Evolutionary conservation across 1,140 invertebrate species (phyloP), one percentile per base, ranked within the genome.

Genomic region (Berghia stephanieae): DNA sequence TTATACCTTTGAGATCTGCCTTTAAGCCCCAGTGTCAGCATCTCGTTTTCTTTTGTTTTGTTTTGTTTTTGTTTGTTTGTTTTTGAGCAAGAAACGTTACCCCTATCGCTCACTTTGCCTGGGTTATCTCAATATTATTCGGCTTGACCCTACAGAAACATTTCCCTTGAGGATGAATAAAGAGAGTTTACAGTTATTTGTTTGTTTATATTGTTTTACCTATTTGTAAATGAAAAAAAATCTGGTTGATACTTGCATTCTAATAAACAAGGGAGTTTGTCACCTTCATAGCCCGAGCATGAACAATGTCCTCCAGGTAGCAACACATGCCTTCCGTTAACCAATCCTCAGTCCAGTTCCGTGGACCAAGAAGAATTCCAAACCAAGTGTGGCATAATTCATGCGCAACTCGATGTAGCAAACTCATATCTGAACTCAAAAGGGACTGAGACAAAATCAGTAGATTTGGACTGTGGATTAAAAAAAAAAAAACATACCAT

Each of bases 321-420:
- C 89, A 90, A 55, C 90, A 90, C 83, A 91, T 89, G 2, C 90
- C 90, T 81, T 91, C 90, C 55, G 89, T 90, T 8, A 91, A 77
- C 90, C 90, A 91, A 81, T 90, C 90, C 83, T 91, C 90, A n/a
- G 87, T 89, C 90, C 90, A 91, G 81, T 91, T 88, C 38, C 80
- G 80, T 36, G 89, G 87, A 27, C 90, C 90, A 80, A 90, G 88
- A n/a, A 85, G 80, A 5, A 90, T 79, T 16, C 90, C 90, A 85
- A 90, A 90, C 89, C 89, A 90, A 1, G 86, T 85, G 79, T 90
- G 90, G 75, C 85, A 86, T 27, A 89, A 55, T 84, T 90, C 89
- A 83, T 90, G 90, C 8, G 89, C 82, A n/a, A 91, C 52, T 40
- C 88, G 81, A 31, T 82, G 80, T 77, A 79, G 84, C 81, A 89